Evolutionary conservation across 1,140 invertebrate species (phyloP).

Genomic region (Octopus bimaculoides): DNA sequence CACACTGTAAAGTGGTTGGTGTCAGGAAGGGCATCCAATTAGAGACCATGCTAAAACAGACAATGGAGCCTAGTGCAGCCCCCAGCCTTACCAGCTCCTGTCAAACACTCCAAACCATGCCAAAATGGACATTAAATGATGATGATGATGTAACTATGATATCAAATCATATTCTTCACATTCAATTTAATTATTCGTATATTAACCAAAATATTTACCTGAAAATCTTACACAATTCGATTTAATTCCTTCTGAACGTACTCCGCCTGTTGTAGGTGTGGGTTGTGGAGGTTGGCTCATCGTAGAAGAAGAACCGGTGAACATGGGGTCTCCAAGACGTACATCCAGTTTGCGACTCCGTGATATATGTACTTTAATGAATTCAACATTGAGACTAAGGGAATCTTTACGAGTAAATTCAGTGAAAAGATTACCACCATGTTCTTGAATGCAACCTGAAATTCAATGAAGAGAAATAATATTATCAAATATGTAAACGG

Average conservation of each 20-base stretch:
- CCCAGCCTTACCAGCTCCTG: too few species aligned
- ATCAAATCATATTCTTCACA: too few species aligned
- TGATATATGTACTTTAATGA: constrained; percentile 93
- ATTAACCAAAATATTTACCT: constrained; percentile 63
- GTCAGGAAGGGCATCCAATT: too few species aligned
- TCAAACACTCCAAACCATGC: too few species aligned
- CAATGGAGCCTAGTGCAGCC: too few species aligned
- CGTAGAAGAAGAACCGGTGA: background rate
- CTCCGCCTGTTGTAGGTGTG: background rate
- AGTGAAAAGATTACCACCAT: constrained; percentile 45
- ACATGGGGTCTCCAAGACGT: constrained; percentile 13
- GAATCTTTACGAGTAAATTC: constrained; percentile 93
- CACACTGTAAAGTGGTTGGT: too few species aligned
- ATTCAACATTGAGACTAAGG: constrained; percentile 92
- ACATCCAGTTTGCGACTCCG: constrained; percentile 58
- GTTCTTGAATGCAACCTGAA: constrained; percentile 40
- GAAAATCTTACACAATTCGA: constrained; percentile 73
- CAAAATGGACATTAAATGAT: too few species aligned
- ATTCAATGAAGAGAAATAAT: background rate
- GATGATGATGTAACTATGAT: too few species aligned
- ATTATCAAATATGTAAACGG: background rate
- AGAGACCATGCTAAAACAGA: too few species aligned
- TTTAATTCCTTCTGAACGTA: constrained; percentile 26
- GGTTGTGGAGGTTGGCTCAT: background rate
- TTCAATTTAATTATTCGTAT: too few species aligned